These are phyloP conservation scores for Arion vulgaris DNA, from an alignment of 1,140 invertebrate genomes.

Conservation along the genomic window DNA sequence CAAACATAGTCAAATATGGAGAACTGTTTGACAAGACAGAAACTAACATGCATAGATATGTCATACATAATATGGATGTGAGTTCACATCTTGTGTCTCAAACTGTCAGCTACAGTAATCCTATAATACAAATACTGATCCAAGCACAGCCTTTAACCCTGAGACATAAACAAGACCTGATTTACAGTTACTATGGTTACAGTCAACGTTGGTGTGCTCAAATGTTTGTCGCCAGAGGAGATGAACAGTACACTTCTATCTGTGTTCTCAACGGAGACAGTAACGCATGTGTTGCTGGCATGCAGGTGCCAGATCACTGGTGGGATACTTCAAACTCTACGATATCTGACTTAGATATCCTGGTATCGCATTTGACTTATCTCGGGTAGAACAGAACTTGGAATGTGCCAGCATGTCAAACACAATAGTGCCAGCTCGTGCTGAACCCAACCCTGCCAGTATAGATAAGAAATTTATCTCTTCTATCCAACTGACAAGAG, in stretches of 20 bases:
- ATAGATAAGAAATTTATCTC: constrained; percentile 51
- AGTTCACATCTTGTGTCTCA: constrained; percentile 56
- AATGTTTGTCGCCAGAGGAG: constrained; percentile 50
- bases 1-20: constrained; percentile 18
- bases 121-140: constrained; percentile 56
- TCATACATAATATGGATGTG: constrained; percentile 54
- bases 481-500: constrained; percentile 43
- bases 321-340: constrained; percentile 47
- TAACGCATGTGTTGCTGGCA: constrained; percentile 55
- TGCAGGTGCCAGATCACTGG: constrained; percentile 52
- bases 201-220: constrained; percentile 57
- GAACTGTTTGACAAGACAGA: constrained; percentile 32
- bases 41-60: constrained; percentile 46
- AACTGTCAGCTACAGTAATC: constrained; percentile 46
- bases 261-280: constrained; percentile 54
- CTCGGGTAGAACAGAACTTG: constrained; percentile 56
- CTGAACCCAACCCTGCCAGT: constrained; percentile 42
- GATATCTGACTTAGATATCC: constrained; percentile 28
- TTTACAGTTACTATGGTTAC: constrained; percentile 45
- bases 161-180: constrained; percentile 38
- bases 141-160: constrained; percentile 48
- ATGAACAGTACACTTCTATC: constrained; percentile 53
- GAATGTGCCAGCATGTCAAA: constrained; percentile 61
- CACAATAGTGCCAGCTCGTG: constrained; percentile 53
- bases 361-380: constrained; percentile 58